phyloP scores from a whole-genome alignment of 1,140 invertebrate genomes.

The Sitobion miscanthi region DNA sequence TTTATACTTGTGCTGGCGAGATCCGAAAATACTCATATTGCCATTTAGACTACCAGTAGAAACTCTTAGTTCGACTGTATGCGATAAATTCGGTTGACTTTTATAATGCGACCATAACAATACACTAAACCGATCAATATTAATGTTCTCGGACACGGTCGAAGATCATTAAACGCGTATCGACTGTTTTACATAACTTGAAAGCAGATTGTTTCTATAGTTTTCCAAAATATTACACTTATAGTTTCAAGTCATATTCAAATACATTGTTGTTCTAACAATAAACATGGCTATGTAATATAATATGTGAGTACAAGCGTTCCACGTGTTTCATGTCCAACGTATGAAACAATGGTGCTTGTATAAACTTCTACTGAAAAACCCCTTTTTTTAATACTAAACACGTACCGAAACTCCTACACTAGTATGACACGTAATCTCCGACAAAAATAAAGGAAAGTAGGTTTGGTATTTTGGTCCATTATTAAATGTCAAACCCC shows the following conservation, averaged over 20 bases:
- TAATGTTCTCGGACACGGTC: too few relatives aligned
- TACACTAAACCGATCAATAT: not conserved
- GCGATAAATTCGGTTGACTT: not conserved
- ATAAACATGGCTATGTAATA: not conserved
- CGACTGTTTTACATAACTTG: not conserved
- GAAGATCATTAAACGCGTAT: not conserved
- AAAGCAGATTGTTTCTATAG: not conserved
- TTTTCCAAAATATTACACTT: not conserved
- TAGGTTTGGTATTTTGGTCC: not conserved
- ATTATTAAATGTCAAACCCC: not conserved
- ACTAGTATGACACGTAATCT: conserved; percentile 10
- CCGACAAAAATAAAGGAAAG: not conserved
- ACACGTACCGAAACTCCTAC: not conserved
- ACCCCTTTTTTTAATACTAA: not conserved
- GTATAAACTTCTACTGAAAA: not conserved
- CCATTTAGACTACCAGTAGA: not conserved
- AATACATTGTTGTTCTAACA: not conserved
- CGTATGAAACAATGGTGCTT: not conserved
- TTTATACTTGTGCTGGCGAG: not conserved
- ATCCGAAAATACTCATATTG: not conserved
- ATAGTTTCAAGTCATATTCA: not conserved
- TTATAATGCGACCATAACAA: not conserved
- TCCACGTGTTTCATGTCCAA: not conserved
- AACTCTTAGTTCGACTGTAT: not conserved
- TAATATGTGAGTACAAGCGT: not conserved